These are phyloP conservation scores for Ptychadena robeensis DNA, from an alignment of 2,797 vertebrate genomes.

Conservation along the genomic window DNA sequence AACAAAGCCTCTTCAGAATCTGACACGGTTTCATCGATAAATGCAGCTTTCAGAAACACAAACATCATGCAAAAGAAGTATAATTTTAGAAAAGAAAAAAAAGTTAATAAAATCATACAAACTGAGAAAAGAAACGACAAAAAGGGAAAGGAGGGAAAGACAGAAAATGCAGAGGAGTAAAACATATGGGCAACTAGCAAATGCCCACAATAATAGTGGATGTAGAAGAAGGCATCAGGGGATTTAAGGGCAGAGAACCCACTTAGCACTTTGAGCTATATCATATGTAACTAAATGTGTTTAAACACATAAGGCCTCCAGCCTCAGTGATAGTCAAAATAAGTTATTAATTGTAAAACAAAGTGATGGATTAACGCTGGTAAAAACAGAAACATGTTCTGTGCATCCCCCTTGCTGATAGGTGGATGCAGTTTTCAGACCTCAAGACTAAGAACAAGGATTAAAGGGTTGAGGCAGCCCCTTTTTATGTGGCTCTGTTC, in stretches of 20 bases:
- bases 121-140: not conserved
- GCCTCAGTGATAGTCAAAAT: slow-evolving; percentile 84
- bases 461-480: slow-evolving; percentile 62
- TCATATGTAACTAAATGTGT: slow-evolving; percentile 91
- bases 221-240: slow-evolving; percentile 77
- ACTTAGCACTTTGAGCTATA: slow-evolving; percentile 89
- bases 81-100: slow-evolving; percentile 68
- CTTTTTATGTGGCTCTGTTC: slow-evolving; percentile 76
- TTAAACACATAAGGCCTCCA: slow-evolving; percentile 89
- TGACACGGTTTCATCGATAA: slow-evolving; percentile 99
- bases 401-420: slow-evolving; percentile 75
- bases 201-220: slow-evolving; percentile 84
- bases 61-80: slow-evolving; percentile 98
- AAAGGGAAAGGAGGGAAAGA: not conserved
- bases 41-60: slow-evolving; percentile 99
- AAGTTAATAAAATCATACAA: slow-evolving; percentile 64
- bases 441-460: slow-evolving; percentile 71
- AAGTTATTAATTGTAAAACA: slow-evolving; percentile 79
- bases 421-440: slow-evolving; percentile 76
- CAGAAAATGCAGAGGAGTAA: slow-evolving; percentile 86
- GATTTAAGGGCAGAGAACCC: slow-evolving; percentile 81
- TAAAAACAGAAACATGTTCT: slow-evolving; percentile 73
- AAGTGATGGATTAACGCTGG: slow-evolving; percentile 74
- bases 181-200: slow-evolving; percentile 87
- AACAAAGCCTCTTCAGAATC: slow-evolving; percentile 98